Conservation (phyloP, 1,140 invertebrate species). For the Drosophila ficusphila region DNA sequence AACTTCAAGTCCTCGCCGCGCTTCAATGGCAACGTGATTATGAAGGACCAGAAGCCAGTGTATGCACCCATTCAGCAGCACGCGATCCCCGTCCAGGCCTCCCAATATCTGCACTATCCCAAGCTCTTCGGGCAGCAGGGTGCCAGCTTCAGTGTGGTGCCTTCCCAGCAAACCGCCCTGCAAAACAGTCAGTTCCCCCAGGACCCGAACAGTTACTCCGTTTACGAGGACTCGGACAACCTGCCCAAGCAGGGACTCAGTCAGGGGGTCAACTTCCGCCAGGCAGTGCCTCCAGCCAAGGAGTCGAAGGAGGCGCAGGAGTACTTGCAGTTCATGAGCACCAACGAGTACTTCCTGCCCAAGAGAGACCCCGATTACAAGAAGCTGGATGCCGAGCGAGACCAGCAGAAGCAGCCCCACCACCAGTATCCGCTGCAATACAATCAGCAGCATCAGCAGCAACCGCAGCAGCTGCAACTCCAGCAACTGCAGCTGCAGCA, state of each 20-base stretch:
- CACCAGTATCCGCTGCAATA: slow-evolving; percentile 22
- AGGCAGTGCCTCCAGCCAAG: slow-evolving; percentile 11
- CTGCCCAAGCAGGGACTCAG: slow-evolving; percentile 17
- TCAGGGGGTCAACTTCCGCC: slow-evolving; percentile 26
- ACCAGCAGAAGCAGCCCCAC: slow-evolving; percentile 47
- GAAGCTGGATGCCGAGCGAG: slow-evolving; percentile 59
- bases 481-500: slow-evolving; percentile 14
- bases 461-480: slow-evolving; percentile 5
- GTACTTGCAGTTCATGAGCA: slow-evolving; percentile 77
- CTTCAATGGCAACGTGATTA: slow-evolving; percentile 61
- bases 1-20: slow-evolving; percentile 73
- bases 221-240: slow-evolving; percentile 69
- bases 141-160: slow-evolving; percentile 22
- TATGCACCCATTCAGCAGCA: slow-evolving; percentile 56
- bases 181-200: slow-evolving; percentile 16
- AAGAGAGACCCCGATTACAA: slow-evolving; percentile 74
- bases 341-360: slow-evolving; percentile 78
- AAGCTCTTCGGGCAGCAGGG: slow-evolving; percentile 19
- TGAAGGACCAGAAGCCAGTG: slow-evolving; percentile 43
- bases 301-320: slow-evolving; percentile 69
- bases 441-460: slow-evolving; percentile 8
- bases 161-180: slow-evolving; percentile 28
- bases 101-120: slow-evolving; percentile 43
- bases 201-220: slow-evolving; percentile 51
- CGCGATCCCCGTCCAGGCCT: slow-evolving; percentile 63